phyloP scores from a whole-genome alignment of 2,797 vertebrate species.

The Poeciliopsis turneri region DNA sequence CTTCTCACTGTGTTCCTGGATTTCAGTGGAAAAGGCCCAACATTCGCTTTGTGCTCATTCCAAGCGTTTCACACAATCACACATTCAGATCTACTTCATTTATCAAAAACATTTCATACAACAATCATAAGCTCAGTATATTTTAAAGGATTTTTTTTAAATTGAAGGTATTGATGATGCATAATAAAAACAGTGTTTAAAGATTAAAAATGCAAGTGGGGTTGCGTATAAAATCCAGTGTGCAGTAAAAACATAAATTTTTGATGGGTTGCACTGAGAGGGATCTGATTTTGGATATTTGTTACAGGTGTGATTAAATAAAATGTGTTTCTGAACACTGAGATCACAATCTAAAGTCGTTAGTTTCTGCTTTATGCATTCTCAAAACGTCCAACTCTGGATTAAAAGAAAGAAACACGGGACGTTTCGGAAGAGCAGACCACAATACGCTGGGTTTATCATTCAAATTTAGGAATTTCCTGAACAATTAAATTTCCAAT shows the following conservation, averaged over 20 bases:
- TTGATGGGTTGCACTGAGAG: neutral
- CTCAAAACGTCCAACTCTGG: neutral
- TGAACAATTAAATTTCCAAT: neutral
- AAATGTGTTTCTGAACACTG: neutral
- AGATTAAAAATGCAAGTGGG: neutral
- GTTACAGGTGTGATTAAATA: neutral
- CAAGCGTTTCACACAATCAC: conserved; percentile 53
- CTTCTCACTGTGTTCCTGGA: conserved; percentile 46
- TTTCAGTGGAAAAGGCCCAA: conserved; percentile 9
- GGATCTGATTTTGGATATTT: neutral
- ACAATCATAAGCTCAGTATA: neutral
- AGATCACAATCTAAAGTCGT: neutral
- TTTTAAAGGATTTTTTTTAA: neutral
- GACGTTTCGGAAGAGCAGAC: neutral
- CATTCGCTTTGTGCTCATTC: conserved; percentile 55
- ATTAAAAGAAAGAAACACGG: neutral
- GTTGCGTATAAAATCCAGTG: neutral
- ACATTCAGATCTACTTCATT: conserved; percentile 6
- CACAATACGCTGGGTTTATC: neutral
- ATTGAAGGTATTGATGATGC: neutral
- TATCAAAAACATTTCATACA: neutral
- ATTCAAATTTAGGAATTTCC: neutral
- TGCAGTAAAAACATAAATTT: neutral
- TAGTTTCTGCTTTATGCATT: neutral
- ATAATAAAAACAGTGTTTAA: neutral